Base-by-base conservation (phyloP, 2,797 vertebrate genomes). In the Thalassophryne amazonica region DNA sequence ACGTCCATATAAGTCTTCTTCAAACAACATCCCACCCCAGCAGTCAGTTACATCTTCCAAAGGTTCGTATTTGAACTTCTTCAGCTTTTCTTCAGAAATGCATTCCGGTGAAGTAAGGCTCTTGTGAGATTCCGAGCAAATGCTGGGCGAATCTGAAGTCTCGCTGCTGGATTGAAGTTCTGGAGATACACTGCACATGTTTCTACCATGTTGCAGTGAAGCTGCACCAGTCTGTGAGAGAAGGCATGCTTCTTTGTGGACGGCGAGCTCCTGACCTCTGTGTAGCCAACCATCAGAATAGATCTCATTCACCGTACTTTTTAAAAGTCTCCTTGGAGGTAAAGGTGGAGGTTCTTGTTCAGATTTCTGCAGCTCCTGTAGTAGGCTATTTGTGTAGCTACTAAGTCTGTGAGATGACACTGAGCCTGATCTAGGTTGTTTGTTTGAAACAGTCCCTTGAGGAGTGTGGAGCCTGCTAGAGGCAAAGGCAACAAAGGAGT, bases 401-500 rank as follows among this genome's bases (percentile, higher is more conserved):
- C 47, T 61, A 11, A 5, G 37, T 41, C 42, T 51, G 18, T 58
- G 42, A 34, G 52, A 63, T 33, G 63, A 53, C 5, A 29, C 22
- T 2, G 68, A 57, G 15, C 60, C 71, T 10, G 58, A 67, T 42
- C 38, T 68, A 7, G 7, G 40, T 9, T 54, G 51, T 20, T 57
- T 52, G 18, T 37, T 80, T 39, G 65, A 17, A 20, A 40, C 47
- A 48, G 40, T 59, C 11, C 31, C 67, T 52, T 68, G 78, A 18
- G 88, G 89, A 0, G 84, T 89, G 59, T 86, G 91, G 35, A 98
- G 89, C 40, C 96, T 90, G 84, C 92, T 93, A 5, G 91, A 91
- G 1, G 97, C 95, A 68, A 98, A 95, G 57, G 88, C 84, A 52
- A 95, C 92, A 40, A 99, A 99, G 27, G 88, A 93, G 9, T 96